Conservation (phyloP, 2,888 invertebrate genomes). For the Heteropelma amictum region DNA sequence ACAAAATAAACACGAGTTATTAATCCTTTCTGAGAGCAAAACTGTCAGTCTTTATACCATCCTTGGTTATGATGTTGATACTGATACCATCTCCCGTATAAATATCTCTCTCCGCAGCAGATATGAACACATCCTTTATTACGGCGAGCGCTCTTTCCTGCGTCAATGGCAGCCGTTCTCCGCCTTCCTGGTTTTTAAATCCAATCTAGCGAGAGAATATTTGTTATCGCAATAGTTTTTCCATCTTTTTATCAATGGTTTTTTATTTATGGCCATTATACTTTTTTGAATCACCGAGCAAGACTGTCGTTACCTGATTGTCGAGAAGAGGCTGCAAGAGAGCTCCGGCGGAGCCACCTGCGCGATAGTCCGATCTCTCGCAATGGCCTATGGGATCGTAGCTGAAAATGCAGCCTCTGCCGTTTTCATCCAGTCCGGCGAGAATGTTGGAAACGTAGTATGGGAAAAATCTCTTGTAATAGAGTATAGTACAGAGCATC, state of each 20-base stretch:
- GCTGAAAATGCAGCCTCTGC: constrained; percentile 95
- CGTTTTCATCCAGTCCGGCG: constrained; percentile 95
- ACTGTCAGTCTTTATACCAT: constrained; percentile 86
- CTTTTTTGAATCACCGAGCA: too few species aligned
- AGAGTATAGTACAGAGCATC: constrained; percentile 96
- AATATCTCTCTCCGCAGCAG: constrained; percentile 98
- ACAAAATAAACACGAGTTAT: constrained; percentile 62
- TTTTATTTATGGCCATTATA: too few species aligned
- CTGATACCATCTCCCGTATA: constrained; percentile 95
- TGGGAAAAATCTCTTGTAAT: constrained; percentile 98
- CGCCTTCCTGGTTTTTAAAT: constrained; percentile 87
- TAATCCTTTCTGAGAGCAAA: constrained; percentile 94
- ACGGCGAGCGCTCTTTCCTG: constrained; percentile 90
- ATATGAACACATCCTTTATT: constrained; percentile 97
- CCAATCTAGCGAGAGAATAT: constrained; percentile 83
- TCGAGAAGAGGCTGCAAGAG: constrained; percentile 96
- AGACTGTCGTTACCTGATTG: constrained; percentile 94
- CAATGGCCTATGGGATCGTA: constrained; percentile 99
- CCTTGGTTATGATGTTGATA: constrained; percentile 92
- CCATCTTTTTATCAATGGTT: neutral
- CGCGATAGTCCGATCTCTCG: constrained; percentile 90
- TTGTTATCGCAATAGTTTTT: neutral
- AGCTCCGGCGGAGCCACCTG: constrained; percentile 94
- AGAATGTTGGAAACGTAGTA: constrained; percentile 97
- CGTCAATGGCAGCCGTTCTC: constrained; percentile 82